These are phyloP conservation scores for Rostratula benghalensis DNA, from an alignment of 2,113 vertebrate genomes.

Conservation along the genomic window DNA sequence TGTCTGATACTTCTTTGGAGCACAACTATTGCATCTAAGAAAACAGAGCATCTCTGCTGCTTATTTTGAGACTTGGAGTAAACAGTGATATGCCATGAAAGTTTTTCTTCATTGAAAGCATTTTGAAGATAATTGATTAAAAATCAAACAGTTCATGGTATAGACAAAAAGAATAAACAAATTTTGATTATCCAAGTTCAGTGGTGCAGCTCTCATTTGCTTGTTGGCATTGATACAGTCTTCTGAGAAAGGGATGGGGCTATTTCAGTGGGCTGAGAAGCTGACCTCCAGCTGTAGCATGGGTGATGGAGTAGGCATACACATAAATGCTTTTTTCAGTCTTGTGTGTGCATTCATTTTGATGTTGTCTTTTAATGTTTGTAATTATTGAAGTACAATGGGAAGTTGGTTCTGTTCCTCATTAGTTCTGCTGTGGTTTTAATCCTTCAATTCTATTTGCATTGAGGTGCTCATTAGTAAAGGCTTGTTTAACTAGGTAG, in stretches of 20 bases:
- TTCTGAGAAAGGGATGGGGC: background rate
- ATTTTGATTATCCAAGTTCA: background rate
- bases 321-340: background rate
- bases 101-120: background rate
- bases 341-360: background rate
- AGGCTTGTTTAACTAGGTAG: background rate
- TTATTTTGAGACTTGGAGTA: background rate
- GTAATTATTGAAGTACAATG: background rate
- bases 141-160: background rate
- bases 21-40: background rate
- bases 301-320: background rate
- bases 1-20: background rate
- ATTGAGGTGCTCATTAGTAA: background rate
- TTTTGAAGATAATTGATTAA: background rate
- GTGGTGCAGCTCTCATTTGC: background rate
- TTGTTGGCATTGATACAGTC: background rate
- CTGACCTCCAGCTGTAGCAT: background rate
- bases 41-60: background rate
- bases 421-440: background rate
- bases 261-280: background rate
- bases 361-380: background rate
- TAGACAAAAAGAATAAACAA: background rate
- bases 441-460: background rate
- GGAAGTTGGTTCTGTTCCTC: slow-evolving; percentile 7
- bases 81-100: background rate